phyloP scores from a whole-genome alignment of 2,888 invertebrate genomes.

The Chydorus sphaericus region DNA sequence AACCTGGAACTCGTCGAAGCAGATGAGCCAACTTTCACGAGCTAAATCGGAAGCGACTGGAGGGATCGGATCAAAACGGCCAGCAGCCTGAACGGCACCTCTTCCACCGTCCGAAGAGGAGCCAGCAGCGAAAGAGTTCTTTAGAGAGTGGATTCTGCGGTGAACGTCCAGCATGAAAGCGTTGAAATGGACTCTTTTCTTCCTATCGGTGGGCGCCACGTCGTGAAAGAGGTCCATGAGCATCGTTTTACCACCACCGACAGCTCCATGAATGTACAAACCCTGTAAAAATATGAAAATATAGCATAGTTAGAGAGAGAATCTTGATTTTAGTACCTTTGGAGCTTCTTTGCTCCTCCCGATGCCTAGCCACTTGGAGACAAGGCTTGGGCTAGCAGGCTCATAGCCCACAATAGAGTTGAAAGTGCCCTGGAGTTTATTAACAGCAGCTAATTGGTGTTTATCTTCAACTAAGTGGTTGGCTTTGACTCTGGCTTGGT shows the following conservation, averaged over 20 bases:
- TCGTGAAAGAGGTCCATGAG: constrained; percentile 96
- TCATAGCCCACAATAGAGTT: constrained; percentile 43
- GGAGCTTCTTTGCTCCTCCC: constrained; percentile 16
- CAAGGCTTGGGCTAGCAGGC: constrained; percentile 25
- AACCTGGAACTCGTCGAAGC: constrained; percentile 97
- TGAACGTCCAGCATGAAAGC: constrained; percentile 96
- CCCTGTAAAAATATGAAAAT: too few relatives aligned
- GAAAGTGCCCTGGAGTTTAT: constrained; percentile 53
- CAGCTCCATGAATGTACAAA: constrained; percentile 76
- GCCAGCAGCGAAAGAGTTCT: constrained; percentile 38
- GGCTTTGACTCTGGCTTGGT: constrained; percentile 16
- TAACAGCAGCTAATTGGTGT: constrained; percentile 53
- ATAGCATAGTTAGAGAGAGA: too few relatives aligned
- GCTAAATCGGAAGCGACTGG: constrained; percentile 80
- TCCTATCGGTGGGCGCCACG: constrained; percentile 40
- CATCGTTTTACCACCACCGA: constrained; percentile 96
- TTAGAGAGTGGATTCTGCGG: constrained; percentile 69
- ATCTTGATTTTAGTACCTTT: too few relatives aligned
- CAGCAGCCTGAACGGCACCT: too few relatives aligned
- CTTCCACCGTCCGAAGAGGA: constrained; percentile 17
- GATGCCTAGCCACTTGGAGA: constrained; percentile 15
- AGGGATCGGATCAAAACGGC: constrained; percentile 75
- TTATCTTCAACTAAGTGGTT: constrained; percentile 41
- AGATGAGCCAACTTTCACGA: constrained; percentile 76
- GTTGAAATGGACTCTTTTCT: constrained; percentile 79